These are phyloP conservation scores for Exocentrus adspersus DNA, from an alignment of 2,888 invertebrate species.

Conservation along the genomic window DNA sequence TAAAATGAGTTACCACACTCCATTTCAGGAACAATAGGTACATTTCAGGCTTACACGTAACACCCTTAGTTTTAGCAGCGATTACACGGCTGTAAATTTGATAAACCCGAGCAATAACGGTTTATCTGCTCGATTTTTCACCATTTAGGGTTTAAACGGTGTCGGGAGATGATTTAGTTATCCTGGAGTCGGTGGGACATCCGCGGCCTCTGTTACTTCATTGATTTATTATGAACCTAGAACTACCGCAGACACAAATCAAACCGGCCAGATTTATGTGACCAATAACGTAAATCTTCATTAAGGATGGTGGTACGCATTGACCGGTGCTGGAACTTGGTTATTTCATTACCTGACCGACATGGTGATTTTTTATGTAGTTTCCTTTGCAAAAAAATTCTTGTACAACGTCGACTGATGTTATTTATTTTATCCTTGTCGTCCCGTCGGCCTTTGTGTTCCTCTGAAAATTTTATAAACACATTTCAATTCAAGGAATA, in stretches of 20 bases:
- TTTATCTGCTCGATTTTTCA: slow-evolving; percentile 42
- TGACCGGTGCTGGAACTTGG: slow-evolving; percentile 38
- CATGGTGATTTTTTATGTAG: no score
- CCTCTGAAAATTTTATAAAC: no score
- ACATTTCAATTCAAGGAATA: no score
- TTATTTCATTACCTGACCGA: slow-evolving; percentile 45
- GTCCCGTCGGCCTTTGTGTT: no score
- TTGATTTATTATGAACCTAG: slow-evolving; percentile 59
- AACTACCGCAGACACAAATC: slow-evolving; percentile 60
- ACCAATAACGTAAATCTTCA: slow-evolving; percentile 61
- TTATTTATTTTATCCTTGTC: no score
- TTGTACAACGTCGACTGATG: no score
- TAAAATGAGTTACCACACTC: no score
- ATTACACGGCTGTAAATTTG: slow-evolving; percentile 36
- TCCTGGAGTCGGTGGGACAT: slow-evolving; percentile 49
- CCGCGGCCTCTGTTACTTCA: slow-evolving; percentile 49
- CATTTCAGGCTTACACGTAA: not conserved
- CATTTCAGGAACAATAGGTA: no score
- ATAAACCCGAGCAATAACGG: slow-evolving; percentile 37
- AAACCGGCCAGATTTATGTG: slow-evolving; percentile 59
- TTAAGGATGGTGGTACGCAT: slow-evolving; percentile 45
- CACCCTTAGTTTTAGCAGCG: slow-evolving; percentile 25
- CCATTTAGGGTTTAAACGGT: slow-evolving; percentile 34
- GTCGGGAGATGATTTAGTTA: slow-evolving; percentile 53
- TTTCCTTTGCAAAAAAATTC: no score